Evolutionary conservation across 2,113 vertebrate species (phyloP).

Genomic region (Corythornis madagascariensis): DNA sequence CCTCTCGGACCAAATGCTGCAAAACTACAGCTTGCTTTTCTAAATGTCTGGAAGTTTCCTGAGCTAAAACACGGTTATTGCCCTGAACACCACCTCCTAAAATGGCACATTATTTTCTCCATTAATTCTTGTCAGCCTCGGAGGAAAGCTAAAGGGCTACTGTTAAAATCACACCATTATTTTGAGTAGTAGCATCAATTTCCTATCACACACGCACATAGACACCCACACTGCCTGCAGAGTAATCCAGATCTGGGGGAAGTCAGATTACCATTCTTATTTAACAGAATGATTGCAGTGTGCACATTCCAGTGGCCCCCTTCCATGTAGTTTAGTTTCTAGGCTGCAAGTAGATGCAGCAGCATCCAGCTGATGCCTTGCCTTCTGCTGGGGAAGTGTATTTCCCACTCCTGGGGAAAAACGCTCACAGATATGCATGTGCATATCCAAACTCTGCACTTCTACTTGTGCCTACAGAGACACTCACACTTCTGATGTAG

Average conservation of each 20-base stretch:
- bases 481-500: background rate
- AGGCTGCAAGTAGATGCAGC: background rate
- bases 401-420: background rate
- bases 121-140: background rate
- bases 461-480: background rate
- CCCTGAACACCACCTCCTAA: background rate
- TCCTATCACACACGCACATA: background rate
- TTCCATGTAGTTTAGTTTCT: background rate
- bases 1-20: background rate
- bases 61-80: background rate
- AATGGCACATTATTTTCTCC: background rate
- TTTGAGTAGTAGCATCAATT: background rate
- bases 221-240: background rate
- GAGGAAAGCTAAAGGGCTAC: background rate
- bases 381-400: background rate
- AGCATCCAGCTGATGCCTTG: background rate
- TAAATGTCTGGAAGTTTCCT: background rate
- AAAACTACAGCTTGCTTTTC: background rate
- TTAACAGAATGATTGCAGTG: background rate
- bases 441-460: background rate
- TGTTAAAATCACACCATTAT: background rate
- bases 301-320: background rate
- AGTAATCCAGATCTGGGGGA: background rate
- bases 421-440: accelerated
- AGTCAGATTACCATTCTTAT: background rate